Evolutionary conservation across 1,140 invertebrate genomes (phyloP), one percentile per base, ranked within the genome.

Genomic region (Pogonognathellus flavescens): DNA sequence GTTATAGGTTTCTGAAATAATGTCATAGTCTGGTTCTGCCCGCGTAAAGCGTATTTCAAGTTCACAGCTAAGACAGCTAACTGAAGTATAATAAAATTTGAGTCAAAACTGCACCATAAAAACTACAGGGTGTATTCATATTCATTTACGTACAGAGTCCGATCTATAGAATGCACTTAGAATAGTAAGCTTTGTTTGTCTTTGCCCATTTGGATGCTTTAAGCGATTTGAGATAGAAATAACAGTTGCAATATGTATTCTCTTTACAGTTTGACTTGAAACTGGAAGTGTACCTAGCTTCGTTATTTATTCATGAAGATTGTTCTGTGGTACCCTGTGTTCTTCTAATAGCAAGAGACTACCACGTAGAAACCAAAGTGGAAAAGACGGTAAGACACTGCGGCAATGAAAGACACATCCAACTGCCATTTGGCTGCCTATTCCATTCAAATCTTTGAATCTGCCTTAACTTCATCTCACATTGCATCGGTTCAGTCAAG

Each of bases 311-410:
- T 41, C 31, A 41, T 41, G 31, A 41, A 5, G 70, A 41, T 16
- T 76, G 70, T 14, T 76, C n/a, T 76, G 70, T 16, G 25, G 49
- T 5, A 76, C 70, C 70, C 70, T 76, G 70, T 50, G 70, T 49
- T 16, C 31, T 7, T 14, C 2, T 41, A 31, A 41, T 14, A 10
- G 53, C 10, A 49, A 76, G 25, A 50, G n/a, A 76, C 16, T n/a
- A n/a, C 14, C 31, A 76, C n/a, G 49, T 31, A 10, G 70, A 76
- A 76, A 76, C 70, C 70, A 76, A 76, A 76, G 70, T 76, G 49
- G 70, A 76, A n/a, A n/a, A 76, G 18, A 49, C 41, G 41, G 41
- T 76, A 76, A 76, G 70, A 50, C 70, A 76, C 70, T 76, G 70
- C 70, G 41, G 41, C 70, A 76, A 76, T 76, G 70, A 76, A 76